Base-by-base conservation (phyloP, 2,888 invertebrate genomes). In the Morpho achilles region DNA sequence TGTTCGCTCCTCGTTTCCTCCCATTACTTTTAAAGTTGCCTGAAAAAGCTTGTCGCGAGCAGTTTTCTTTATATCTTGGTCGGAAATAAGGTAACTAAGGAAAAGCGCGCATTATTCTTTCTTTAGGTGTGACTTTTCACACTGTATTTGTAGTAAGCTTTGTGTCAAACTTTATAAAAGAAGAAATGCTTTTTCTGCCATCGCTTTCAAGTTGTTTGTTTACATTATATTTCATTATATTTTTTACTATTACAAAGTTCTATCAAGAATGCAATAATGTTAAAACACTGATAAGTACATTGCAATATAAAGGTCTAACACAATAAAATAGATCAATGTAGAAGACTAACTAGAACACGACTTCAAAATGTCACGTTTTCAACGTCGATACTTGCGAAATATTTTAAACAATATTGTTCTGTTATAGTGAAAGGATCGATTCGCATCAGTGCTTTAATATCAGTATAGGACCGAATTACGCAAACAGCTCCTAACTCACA, bases 1-100 rank as follows among this genome's bases (percentile, higher is more conserved):
- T 64, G 65, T 75, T 77, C 65, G 60, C 68, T 74, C 72, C 69
- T 75, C 74, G 75, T 75, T 32, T 77, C 40, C 48, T 40, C n/a
- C 56, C 48, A 54, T 54, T 54, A n/a, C 56, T 60, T 59, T 60
- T 53, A 50, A 49, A 41, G 40, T 61, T 53, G 50, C 50, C 9
- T 56, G 53, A 48, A 54, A 54, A 51, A 22, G 58, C 52, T 53
- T 58, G 48, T 58, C 52, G 49, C 48, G 47, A 42, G 57, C 47
- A 48, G 48, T 54, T 53, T 53, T 53, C 47, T 53, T 53, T n/a
- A 10, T 53, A 53, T 45, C 8, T 47, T 23, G 23, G 42, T 9
- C 10, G 42, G 23, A 41, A 54, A 48, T 43, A 23, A 53, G 46
- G 9, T 53, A 40, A 46, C 53, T 16, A n/a, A 53, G 53, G 40